These are phyloP conservation scores for Gymnogyps californianus DNA, from an alignment of 2,113 vertebrate species.

Conservation along the genomic window DNA sequence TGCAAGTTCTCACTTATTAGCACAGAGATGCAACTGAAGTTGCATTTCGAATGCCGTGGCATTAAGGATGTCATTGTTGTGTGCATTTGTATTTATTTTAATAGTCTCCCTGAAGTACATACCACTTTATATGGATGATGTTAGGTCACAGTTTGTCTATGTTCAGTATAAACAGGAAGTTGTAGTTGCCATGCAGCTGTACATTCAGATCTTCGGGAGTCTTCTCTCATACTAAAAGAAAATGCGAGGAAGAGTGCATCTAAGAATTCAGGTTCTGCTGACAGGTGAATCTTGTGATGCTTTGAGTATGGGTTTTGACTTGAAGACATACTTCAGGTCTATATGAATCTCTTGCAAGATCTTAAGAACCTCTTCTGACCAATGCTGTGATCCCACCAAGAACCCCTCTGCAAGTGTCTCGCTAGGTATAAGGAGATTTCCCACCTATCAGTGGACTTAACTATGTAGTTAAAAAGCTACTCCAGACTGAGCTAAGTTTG, in stretches of 20 bases:
- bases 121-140: not conserved
- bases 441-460: not conserved
- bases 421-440: not conserved
- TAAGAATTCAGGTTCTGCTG: not conserved
- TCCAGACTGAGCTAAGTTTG: not conserved
- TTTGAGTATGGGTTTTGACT: not conserved
- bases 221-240: not conserved
- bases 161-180: not conserved
- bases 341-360: not conserved
- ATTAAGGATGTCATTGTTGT: not conserved
- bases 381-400: not conserved
- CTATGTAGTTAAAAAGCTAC: not conserved
- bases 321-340: not conserved
- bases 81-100: not conserved
- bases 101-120: not conserved
- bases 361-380: not conserved
- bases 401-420: not conserved
- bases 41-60: not conserved
- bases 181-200: not conserved
- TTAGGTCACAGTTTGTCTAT: not conserved
- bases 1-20: not conserved
- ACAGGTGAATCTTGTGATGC: not conserved
- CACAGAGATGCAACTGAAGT: not conserved
- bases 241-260: not conserved
- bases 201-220: not conserved